These are phyloP conservation scores for Cryptoprocta ferox DNA, from an alignment of 2,797 vertebrate species.

Conservation along the genomic window DNA sequence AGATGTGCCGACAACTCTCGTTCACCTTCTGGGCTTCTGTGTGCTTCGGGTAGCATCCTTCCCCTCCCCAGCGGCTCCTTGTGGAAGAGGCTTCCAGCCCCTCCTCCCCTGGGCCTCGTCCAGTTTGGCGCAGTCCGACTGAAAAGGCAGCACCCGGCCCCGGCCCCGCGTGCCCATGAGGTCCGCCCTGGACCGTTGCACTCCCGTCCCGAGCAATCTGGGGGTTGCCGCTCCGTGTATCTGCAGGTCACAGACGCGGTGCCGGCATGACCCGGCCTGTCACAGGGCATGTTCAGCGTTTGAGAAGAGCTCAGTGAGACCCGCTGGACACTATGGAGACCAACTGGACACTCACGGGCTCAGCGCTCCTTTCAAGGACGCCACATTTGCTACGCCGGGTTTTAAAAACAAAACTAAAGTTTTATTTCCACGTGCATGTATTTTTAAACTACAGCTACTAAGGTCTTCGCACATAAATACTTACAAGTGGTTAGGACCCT, in stretches of 20 bases:
- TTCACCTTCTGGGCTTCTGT: background rate
- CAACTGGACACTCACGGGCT: background rate
- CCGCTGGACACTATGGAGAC: background rate
- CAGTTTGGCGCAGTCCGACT: background rate
- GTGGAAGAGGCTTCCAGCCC: no score
- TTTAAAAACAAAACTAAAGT: background rate
- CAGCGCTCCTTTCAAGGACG: background rate
- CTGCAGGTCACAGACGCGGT: accelerated
- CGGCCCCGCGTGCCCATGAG: background rate
- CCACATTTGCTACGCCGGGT: background rate
- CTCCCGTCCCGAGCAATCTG: accelerated
- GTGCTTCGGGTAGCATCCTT: background rate
- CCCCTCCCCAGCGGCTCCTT: background rate
- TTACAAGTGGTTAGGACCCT: background rate
- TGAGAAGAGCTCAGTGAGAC: background rate
- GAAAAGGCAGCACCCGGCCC: accelerated
- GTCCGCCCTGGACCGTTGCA: background rate
- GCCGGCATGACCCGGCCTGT: background rate
- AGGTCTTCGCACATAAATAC: background rate
- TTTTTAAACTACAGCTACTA: background rate
- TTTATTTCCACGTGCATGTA: background rate
- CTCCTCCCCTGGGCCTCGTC: background rate
- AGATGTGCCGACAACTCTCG: background rate
- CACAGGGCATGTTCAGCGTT: background rate
- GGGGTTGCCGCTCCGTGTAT: accelerated